Conservation (phyloP, 2,888 invertebrate genomes). For the Caenorhabditis japonica region DNA sequence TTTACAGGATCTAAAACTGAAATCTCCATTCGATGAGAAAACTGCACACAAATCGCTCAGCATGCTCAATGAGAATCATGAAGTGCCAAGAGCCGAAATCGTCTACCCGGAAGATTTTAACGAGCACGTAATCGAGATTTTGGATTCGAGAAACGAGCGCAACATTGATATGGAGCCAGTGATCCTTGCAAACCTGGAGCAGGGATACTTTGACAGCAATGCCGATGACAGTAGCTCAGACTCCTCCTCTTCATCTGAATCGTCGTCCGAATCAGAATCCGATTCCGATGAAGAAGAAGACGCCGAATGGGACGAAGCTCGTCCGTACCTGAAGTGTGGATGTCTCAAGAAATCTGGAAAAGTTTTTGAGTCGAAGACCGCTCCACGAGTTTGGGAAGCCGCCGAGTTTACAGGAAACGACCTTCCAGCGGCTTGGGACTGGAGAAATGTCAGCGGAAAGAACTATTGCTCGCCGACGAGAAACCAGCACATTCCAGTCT, state of each 20-base stretch:
- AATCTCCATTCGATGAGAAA: conserved; percentile 21
- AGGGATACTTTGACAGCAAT: conserved; percentile 31
- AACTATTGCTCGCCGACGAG: conserved; percentile 79
- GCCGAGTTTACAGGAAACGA: conserved; percentile 61
- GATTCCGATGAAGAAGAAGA: conserved; percentile 19
- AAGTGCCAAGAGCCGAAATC: conserved; percentile 23
- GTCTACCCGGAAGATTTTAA: conserved; percentile 28
- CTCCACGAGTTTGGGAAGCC: conserved; percentile 71
- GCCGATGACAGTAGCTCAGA: conserved; percentile 3
- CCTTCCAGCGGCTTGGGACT: conserved; percentile 78
- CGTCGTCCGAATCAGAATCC: conserved; percentile 11
- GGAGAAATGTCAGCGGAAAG: conserved; percentile 79
- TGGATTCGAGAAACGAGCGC: conserved; percentile 42
- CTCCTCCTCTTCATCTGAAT: not conserved
- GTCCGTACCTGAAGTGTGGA: conserved; percentile 47
- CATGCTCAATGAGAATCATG: conserved; percentile 34
- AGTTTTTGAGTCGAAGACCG: conserved; percentile 54
- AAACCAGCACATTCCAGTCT: conserved; percentile 80
- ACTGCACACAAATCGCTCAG: conserved; percentile 22
- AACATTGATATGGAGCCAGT: conserved; percentile 41
- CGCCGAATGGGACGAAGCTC: conserved; percentile 49
- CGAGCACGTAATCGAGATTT: conserved; percentile 37
- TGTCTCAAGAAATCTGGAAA: conserved; percentile 60
- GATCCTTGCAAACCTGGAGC: conserved; percentile 15
- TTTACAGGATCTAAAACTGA: conserved; percentile 14